Evolutionary conservation across 2,113 vertebrate genomes (phyloP).

Genomic region (Chunga burmeisteri): DNA sequence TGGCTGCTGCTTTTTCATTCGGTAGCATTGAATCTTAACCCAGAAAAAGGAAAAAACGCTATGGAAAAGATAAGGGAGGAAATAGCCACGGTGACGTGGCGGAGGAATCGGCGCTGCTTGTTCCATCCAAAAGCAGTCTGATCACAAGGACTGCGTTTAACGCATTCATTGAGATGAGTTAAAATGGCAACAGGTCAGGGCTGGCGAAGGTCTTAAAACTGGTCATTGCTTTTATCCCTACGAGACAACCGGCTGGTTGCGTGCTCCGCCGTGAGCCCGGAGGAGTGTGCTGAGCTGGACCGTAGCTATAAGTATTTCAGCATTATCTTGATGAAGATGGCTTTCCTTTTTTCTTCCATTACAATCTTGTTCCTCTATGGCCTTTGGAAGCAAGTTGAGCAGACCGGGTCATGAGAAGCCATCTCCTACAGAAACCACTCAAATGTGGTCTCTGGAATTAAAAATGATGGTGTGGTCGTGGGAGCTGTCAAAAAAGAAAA

Average conservation of each 20-base stretch:
- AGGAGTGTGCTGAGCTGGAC: not conserved
- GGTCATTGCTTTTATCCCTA: not conserved
- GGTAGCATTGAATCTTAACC: not conserved
- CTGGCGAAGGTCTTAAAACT: not conserved
- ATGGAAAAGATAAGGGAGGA: not conserved
- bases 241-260: fast-evolving
- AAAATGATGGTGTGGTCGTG: fast-evolving
- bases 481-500: not conserved
- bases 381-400: not conserved
- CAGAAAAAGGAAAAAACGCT: not conserved
- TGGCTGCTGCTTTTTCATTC: not conserved
- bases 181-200: not conserved
- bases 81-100: fast-evolving
- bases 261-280: not conserved
- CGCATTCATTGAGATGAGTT: not conserved
- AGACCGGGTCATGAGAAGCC: not conserved
- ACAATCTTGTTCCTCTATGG: not conserved
- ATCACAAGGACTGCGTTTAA: not conserved
- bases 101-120: not conserved
- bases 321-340: not conserved
- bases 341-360: not conserved
- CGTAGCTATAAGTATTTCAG: fast-evolving
- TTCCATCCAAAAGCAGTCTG: not conserved
- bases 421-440: not conserved
- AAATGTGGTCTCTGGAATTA: not conserved